Evolutionary conservation across 2,797 vertebrate genomes (phyloP).

Genomic region (Anguilla obscura): DNA sequence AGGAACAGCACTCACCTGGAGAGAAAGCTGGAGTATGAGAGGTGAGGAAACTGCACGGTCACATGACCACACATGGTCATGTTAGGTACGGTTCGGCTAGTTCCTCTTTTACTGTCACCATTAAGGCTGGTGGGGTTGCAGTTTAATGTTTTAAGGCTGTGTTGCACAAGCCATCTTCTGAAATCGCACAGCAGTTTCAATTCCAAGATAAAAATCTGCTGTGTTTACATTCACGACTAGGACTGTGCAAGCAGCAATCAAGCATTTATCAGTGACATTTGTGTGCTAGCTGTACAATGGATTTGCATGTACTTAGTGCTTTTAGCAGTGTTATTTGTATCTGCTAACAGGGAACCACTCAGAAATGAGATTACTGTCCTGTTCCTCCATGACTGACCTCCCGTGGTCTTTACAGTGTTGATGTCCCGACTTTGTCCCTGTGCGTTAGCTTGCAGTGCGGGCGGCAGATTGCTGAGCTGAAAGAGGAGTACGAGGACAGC

Average conservation of each 20-base stretch:
- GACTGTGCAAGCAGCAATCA: neutral
- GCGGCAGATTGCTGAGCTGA: slow-evolving; percentile 89
- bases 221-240: neutral
- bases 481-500: slow-evolving; percentile 85
- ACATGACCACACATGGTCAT: neutral
- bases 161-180: too few species aligned
- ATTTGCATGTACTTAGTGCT: neutral
- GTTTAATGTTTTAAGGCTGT: too few species aligned
- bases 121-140: neutral
- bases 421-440: neutral
- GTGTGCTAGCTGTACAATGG: neutral
- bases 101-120: neutral
- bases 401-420: neutral
- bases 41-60: slow-evolving; percentile 63
- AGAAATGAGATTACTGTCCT: neutral
- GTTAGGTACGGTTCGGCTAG: neutral
- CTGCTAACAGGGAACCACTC: neutral
- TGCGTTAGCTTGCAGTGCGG: slow-evolving; percentile 88
- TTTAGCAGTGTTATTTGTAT: neutral
- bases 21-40: slow-evolving; percentile 89
- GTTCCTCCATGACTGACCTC: neutral
- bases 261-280: neutral
- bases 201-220: neutral
- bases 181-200: too few species aligned
- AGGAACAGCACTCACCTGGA: slow-evolving; percentile 88